phyloP scores from a whole-genome alignment of 2,113 vertebrate species.

The Edolisoma coerulescens region DNA sequence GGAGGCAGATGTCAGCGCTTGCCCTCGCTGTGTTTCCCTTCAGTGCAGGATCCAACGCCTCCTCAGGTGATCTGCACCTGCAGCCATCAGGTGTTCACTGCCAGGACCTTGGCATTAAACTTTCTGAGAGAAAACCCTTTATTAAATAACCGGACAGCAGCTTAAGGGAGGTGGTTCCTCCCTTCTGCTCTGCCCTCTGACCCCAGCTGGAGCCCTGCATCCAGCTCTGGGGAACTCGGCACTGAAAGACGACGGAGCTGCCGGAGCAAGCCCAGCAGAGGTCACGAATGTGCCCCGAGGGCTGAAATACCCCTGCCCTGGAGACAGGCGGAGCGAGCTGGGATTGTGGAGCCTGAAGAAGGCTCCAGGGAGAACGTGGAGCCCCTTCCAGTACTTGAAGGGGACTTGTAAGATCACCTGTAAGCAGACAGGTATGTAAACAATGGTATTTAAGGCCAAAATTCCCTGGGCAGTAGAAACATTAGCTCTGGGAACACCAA shows the following conservation, averaged over 20 bases:
- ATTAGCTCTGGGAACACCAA: background rate
- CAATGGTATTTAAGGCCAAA: background rate
- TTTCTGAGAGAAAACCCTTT: background rate
- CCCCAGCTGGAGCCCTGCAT: background rate
- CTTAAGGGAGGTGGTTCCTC: background rate
- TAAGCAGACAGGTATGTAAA: background rate
- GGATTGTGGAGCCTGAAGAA: background rate
- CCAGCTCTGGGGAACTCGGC: background rate
- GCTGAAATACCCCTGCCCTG: background rate
- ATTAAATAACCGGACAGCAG: background rate
- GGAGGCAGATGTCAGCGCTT: background rate
- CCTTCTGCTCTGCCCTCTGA: background rate
- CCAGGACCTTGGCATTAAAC: too few species aligned
- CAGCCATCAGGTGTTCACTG: too few species aligned
- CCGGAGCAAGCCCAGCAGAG: background rate
- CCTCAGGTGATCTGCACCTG: background rate
- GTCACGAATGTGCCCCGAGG: background rate
- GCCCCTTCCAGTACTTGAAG: background rate
- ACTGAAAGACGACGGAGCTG: background rate
- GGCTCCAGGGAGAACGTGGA: background rate
- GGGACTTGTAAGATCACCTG: background rate
- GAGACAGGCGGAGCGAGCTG: background rate
- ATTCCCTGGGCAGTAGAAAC: background rate
- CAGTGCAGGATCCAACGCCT: fast-evolving
- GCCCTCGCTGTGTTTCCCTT: background rate